Base-by-base conservation (phyloP, 1,140 invertebrate genomes). In the Leguminivora glycinivorella region DNA sequence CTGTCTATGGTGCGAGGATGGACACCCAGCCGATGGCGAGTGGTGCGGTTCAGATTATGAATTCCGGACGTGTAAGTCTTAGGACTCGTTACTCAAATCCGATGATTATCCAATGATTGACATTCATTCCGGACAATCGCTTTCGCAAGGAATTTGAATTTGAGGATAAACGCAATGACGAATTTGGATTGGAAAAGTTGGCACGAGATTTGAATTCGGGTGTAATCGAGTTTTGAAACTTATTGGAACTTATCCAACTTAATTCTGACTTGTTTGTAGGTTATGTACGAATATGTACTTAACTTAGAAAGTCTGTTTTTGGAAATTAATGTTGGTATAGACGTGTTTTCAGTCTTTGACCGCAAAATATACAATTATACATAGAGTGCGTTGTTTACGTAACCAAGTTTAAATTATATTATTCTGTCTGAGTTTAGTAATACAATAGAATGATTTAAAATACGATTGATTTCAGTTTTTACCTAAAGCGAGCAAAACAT, bases 171-270 rank as follows among this genome's bases (percentile, higher is more conserved):
- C 24, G 56, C 29, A 29, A 26, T 58, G 56, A 29, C 56, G 25
- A 58, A 58, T 26, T 58, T 14, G 47, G 22, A 58, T 58, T 58
- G 22, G 25, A 58, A 58, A 58, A 58, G 25, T 58, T 58, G 56
- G 56, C 25, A 58, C 22, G 24, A 29, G 24, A 14, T 58, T 14
- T 26, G 56, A 58, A 58, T 58, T 58, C 22, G 56, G 25, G 25
- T 26, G 56, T 25, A 24, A 25, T 56, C 25, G 56, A 29, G 9
- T 58, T 58, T 58, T 58, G 47, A 52, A 52, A 52, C 47, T 52
- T 52, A 22, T 52, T 52, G 47, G 47, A 52, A 22, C 47, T 52
- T 22, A 52, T 52, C 47, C 47, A 52, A 52, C 47, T 22, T 52
- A 52, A 22, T 22, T 1, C 47, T 52, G 19, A 6, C 47, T 5